Evolutionary conservation across 1,140 invertebrate genomes (phyloP), one percentile per base, ranked within the genome.

Genomic region (Macrocentrus cingulum): DNA sequence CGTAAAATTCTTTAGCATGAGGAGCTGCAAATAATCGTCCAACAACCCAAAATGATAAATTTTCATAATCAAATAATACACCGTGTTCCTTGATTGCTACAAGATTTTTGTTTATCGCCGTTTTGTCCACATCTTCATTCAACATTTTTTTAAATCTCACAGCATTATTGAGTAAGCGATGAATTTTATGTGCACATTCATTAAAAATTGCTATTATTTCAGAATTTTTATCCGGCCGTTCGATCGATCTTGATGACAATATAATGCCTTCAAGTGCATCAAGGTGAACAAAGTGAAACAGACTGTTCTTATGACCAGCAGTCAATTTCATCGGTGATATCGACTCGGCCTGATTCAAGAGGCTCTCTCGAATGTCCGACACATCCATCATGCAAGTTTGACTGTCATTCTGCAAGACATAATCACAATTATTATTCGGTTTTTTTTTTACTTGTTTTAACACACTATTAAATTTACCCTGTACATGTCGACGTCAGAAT

Each of bases 31-130:
- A 90, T 8, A 91, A 73, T 29, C 89, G 79, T 19, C 88, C 89
- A 74, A 76, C 67, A 11, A 79, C 70, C 78, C 78, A 78, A 53
- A 73, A 77, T 7, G 59, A 65, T 29, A 60, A 49, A 60, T 75
- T 73, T 42, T 78, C 74, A 72, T 79, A 84, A 59, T 85, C 80
- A 65, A 87, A 86, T 19, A 90, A 64, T 32, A 86, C 82, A 1
- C 88, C 88, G 66, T 89, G 84, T 66, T 91, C 88, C 72, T 89
- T 90, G 29, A 92, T 87, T 2, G 90, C 87, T 9, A 91, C 85
- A 42, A 91, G 77, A 66, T 87, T 88, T 76, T 89, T 89, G 62
- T 89, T 87, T 59, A 85, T 81, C 22, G 80, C 74, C 16, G 80
- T 80, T 69, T 82, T 85, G 13, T 81, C 77, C 29, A 80, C 72